Conservation (phyloP, 2,113 vertebrate species). For the Chionis minor region DNA sequence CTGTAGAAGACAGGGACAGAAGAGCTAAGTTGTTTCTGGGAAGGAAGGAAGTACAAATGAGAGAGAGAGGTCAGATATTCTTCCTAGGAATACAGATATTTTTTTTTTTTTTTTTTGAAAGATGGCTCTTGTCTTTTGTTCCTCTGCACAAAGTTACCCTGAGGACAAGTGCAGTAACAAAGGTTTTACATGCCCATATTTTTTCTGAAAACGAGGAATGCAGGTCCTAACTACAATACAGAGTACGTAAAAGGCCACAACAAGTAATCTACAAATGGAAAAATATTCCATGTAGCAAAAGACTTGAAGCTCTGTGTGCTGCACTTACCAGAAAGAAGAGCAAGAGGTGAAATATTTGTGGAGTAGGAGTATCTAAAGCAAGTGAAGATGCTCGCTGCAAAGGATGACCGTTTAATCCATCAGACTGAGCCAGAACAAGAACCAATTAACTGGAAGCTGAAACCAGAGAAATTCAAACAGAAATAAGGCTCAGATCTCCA, state of each 20-base stretch:
- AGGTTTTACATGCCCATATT: neutral
- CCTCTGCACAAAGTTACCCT: neutral
- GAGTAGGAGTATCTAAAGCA: neutral
- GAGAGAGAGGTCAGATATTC: neutral
- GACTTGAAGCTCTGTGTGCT: neutral
- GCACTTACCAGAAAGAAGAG: neutral
- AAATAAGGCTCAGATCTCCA: constrained; percentile 8
- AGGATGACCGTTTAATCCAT: constrained; percentile 31
- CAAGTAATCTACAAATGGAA: constrained; percentile 3
- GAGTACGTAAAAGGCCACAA: neutral
- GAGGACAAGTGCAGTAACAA: neutral
- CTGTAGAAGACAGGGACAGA: neutral
- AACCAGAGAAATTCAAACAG: constrained; percentile 33
- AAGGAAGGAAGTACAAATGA: constrained; percentile 10
- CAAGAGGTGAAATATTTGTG: constrained; percentile 38
- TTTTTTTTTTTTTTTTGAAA: neutral
- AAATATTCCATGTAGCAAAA: neutral
- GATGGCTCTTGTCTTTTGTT: neutral
- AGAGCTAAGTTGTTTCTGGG: neutral
- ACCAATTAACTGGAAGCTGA: constrained; percentile 36
- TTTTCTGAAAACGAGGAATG: neutral
- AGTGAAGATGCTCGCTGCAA: neutral
- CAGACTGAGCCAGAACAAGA: constrained; percentile 4
- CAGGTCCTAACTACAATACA: neutral
- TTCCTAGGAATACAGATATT: neutral